Conservation (phyloP, 2,888 invertebrate genomes). For the Epinotia bilunana region DNA sequence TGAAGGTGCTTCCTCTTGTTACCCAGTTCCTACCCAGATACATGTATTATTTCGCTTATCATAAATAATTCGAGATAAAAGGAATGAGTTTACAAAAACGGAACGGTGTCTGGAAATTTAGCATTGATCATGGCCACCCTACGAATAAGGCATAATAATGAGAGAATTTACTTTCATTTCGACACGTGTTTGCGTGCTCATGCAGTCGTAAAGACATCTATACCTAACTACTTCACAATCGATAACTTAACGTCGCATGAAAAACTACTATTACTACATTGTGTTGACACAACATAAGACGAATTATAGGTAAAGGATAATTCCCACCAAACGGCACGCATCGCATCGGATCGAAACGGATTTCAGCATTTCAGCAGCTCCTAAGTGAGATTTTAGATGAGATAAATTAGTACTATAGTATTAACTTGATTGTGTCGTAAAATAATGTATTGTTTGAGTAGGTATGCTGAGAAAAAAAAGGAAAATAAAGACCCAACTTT, state of each 20-base stretch:
- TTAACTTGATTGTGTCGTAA: no score
- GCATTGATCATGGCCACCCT: constrained; percentile 31
- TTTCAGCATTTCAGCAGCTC: no score
- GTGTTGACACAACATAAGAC: background rate
- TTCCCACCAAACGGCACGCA: no score
- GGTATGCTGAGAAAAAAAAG: no score
- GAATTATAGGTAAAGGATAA: no score
- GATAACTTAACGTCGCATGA: background rate
- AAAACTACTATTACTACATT: background rate
- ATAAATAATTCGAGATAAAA: background rate
- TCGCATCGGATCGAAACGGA: no score
- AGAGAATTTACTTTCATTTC: constrained; percentile 36
- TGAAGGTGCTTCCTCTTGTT: background rate
- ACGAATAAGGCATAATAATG: constrained; percentile 14
- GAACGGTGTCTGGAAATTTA: background rate
- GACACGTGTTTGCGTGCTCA: constrained; percentile 30
- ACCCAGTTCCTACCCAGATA: no score
- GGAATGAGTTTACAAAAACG: background rate
- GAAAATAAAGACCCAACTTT: no score
- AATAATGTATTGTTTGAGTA: no score
- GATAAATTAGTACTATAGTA: no score
- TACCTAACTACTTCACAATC: background rate
- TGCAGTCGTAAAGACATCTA: constrained; percentile 13
- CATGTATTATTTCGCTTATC: background rate
- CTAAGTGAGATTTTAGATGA: no score